Evolutionary conservation across 2,113 vertebrate species (phyloP).

Genomic region (Petroica traversi): DNA sequence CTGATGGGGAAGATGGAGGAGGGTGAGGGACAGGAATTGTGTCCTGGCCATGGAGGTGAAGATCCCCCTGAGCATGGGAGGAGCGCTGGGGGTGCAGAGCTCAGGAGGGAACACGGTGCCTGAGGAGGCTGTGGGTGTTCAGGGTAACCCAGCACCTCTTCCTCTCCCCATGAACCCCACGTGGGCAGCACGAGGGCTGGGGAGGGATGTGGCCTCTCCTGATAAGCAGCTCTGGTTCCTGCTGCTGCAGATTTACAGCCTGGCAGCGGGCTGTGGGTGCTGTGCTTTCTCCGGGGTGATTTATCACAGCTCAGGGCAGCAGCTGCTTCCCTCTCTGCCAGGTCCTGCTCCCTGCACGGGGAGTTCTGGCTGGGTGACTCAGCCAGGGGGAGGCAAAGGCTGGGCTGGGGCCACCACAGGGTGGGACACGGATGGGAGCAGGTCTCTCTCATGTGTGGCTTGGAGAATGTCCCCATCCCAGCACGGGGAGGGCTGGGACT

Average conservation of each 20-base stretch:
- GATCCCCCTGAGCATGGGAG: rapidly evolving
- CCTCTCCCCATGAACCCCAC: neutral
- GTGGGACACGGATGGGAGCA: neutral
- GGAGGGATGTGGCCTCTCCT: neutral
- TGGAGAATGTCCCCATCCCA: neutral
- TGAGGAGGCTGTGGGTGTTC: neutral
- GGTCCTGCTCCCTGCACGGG: rapidly evolving
- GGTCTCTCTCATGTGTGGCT: neutral
- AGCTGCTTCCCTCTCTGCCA: neutral
- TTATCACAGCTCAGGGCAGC: neutral
- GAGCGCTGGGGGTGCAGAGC: neutral
- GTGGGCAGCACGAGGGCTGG: neutral
- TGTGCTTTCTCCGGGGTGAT: neutral
- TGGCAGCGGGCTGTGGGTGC: neutral
- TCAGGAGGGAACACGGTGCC: neutral
- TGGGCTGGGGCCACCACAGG: rapidly evolving
- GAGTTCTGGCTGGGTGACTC: neutral
- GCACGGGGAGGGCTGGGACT: neutral
- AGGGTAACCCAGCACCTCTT: neutral
- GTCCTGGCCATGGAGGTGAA: rapidly evolving
- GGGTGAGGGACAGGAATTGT: neutral
- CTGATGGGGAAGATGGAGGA: neutral
- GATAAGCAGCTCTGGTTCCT: neutral
- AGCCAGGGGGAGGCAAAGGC: neutral
- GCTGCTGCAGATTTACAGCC: neutral